phyloP scores from a whole-genome alignment of 2,888 invertebrate genomes.

The Drosophila sordidula region DNA sequence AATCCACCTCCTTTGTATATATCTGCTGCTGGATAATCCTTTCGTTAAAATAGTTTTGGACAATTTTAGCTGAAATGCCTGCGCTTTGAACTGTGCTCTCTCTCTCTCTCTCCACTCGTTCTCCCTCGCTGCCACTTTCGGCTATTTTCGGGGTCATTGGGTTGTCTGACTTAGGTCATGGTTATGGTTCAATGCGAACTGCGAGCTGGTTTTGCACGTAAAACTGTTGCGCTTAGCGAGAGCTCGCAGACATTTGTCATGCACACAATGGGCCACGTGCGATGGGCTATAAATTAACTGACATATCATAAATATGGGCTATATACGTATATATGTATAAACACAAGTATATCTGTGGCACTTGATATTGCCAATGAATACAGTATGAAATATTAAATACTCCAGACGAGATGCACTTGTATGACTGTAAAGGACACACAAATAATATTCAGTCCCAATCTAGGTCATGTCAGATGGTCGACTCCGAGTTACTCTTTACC shows the following conservation, averaged over 20 bases:
- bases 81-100: conserved; percentile 54
- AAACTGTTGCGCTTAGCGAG: conserved; percentile 49
- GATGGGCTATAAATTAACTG: conserved; percentile 38
- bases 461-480: no score
- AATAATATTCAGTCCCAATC: no score
- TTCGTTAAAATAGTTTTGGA: conserved; percentile 62
- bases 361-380: not conserved
- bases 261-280: conserved; percentile 37
- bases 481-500: no score
- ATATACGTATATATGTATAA: conserved; percentile 8
- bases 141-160: conserved; percentile 52
- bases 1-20: not conserved
- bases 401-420: not conserved
- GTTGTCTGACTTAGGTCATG: conserved; percentile 54
- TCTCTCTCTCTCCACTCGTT: not conserved
- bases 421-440: not conserved
- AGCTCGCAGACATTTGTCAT: conserved; percentile 41
- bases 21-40: conserved; percentile 43
- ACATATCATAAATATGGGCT: conserved; percentile 18
- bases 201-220: conserved; percentile 35
- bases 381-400: not conserved
- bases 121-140: not conserved
- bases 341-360: conserved; percentile 1
- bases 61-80: conserved; percentile 51
- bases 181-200: conserved; percentile 44